Evolutionary conservation across 2,888 invertebrate genomes (phyloP), one percentile per base, ranked within the genome.

Genomic region (Zelleria hepariella): DNA sequence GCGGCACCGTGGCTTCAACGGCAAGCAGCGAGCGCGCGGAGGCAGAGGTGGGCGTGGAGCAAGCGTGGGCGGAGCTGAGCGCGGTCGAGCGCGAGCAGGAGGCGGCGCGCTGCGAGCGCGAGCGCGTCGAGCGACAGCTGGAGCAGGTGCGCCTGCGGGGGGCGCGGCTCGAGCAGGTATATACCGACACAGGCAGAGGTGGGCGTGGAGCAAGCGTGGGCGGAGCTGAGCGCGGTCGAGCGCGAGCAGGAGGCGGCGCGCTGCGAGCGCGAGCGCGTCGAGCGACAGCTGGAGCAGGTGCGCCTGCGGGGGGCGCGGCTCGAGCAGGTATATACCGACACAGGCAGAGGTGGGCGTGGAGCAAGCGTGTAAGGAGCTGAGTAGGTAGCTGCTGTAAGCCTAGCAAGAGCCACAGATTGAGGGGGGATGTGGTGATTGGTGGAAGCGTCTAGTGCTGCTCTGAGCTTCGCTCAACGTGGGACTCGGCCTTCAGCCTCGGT

Each of bases 81-180:
- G 94, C 94, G 61, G 94, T 97, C 58, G 95, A 96, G 78, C 91
- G 94, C 60, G 97, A 98, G 78, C 95, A 96, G 73, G 94, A 96
- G 71, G 87, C 94, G 56, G 95, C 95, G 73, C 91, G 95, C 27
- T 91, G 92, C 62, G 91, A 96, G 70, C 90, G 96, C 26, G 92
- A 92, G 48, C 91, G 92, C 52, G 94, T 96, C 3, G 95, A 96
- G 77, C 91, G 93, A 58, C 96, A 97, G 73, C 87, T 97, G 59
- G 95, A 96, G 74, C 89, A 91, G 61, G 95, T 95, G 65, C 91
- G 95, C 53, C 91, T 94, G 65, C 91, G 94, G 61, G 96, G 96
- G 6, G 93, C 94, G 25, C 91, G 92, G 67, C 85, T 97, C 32
- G 97, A 97, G 80, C 96, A 97, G 90, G 96, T 95, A n/a, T n/a